Evolutionary conservation across 1,140 invertebrate species (phyloP).

Genomic region (Trichonephila inaurata): DNA sequence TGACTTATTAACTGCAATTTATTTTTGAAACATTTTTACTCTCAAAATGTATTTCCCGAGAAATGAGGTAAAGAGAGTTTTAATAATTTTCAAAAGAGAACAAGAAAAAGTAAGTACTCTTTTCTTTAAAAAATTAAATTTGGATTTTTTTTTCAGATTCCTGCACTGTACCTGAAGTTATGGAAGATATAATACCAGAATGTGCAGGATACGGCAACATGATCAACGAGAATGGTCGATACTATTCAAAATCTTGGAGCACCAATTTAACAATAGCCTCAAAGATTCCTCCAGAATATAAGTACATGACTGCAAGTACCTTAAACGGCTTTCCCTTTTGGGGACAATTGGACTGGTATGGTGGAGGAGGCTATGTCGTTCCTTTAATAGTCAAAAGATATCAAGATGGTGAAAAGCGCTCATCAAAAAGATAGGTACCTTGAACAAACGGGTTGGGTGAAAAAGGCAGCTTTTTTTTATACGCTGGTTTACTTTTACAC

Average conservation of each 20-base stretch:
- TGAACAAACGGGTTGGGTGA: constrained; percentile 81
- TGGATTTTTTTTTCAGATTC: constrained; percentile 52
- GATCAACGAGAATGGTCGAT: constrained; percentile 79
- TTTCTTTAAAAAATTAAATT: too few species aligned
- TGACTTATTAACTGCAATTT: too few species aligned
- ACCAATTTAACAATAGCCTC: constrained; percentile 47
- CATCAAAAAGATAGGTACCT: constrained; percentile 79
- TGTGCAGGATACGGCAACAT: constrained; percentile 80
- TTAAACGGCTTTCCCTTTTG: constrained; percentile 81
- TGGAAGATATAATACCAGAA: constrained; percentile 79
- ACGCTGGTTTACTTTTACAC: too few species aligned
- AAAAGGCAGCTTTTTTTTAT: too few species aligned
- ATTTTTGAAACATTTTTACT: too few species aligned
- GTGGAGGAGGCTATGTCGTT: constrained; percentile 83
- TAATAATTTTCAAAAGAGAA: too few species aligned
- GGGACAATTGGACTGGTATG: constrained; percentile 81
- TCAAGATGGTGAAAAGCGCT: constrained; percentile 78
- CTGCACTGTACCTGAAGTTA: constrained; percentile 79
- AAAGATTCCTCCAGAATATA: constrained; percentile 74
- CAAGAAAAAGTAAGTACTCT: too few species aligned
- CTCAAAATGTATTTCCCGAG: too few species aligned
- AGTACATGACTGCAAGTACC: constrained; percentile 79
- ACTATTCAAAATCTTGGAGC: constrained; percentile 51
- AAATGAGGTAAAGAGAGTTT: too few species aligned
- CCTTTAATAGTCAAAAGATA: constrained; percentile 80